Evolutionary conservation across 2,797 vertebrate species (phyloP), one percentile per base, ranked within the genome.

Genomic region (Passerculus sandwichensis): DNA sequence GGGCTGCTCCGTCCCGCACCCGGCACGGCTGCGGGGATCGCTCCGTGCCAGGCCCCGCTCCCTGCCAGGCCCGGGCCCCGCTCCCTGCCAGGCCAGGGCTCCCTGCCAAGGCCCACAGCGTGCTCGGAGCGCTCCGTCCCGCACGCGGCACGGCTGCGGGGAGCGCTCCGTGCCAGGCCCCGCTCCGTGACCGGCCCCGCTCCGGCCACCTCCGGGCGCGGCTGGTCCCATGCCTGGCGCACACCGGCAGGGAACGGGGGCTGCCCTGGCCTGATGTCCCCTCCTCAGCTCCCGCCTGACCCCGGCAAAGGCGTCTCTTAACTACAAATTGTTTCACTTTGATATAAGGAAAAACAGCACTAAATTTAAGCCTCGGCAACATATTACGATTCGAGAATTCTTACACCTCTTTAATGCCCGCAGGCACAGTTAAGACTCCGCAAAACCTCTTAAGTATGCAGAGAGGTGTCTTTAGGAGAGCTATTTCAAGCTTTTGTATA

Each of bases 241-340:
- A 42, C 19, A 3, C 3, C 10, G 2, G 22, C 25, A 60, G 10
- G 9, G 21, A 21, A 21, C 47, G 20, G 47, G 57, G 30, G 7
- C 23, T 56, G 23, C 19, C 62, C 40, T 3, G 10, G 13, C 40
- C 16, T 2, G 13, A 10, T 2, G 5, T 5, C 5, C 12, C 9
- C 40, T 40, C 51, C 56, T 4, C n/a, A 25, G 36, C 45, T 47
- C 47, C 59, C 20, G 5, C 5, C 66, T 32, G 60, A 60, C 27
- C 38, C 34, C 5, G 0, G 21, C 47, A 42, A 71, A 69, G n/a
- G 19, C 44, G 30, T 7, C 38, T 61, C n/a, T 20, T 47, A 14
- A 16, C 29, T 29, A 30, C 15, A 10, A 26, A 64, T 12, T 20
- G 36, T 21, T 56, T 70, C 85, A 23, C 48, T 48, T 61, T 2